Conservation (phyloP, 2,888 invertebrate genomes). For the Pyralis farinalis region DNA sequence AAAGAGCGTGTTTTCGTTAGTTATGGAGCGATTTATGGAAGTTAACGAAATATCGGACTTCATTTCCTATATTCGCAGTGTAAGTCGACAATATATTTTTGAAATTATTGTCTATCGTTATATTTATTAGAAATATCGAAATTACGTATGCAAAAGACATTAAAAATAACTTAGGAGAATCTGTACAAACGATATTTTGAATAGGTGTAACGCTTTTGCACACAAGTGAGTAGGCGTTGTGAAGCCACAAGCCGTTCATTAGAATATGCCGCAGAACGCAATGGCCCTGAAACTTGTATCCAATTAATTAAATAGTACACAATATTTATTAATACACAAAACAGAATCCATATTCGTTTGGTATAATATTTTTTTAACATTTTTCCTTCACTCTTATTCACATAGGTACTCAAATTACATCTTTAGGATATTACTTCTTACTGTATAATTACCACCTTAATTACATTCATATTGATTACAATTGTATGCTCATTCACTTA, state of each 20-base stretch:
- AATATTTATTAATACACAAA: too few species aligned
- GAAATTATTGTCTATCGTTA: not conserved
- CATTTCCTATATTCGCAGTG: constrained; percentile 89
- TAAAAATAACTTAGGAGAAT: not conserved
- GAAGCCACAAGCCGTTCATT: not conserved
- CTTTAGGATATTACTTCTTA: too few species aligned
- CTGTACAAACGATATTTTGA: not conserved
- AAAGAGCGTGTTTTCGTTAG: not conserved
- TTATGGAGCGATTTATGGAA: constrained; percentile 83
- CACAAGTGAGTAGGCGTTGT: not conserved
- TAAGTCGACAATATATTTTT: constrained; percentile 70
- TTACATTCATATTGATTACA: too few species aligned
- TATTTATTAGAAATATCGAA: not conserved
- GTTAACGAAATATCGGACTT: constrained; percentile 89
- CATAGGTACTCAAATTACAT: too few species aligned
- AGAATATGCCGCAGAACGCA: constrained; percentile 12
- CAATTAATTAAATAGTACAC: constrained; percentile 3
- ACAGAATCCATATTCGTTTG: too few species aligned
- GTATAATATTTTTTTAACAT: too few species aligned
- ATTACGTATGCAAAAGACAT: too few species aligned
- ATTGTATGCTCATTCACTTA: too few species aligned
- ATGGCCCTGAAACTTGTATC: constrained; percentile 19
- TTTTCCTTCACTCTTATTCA: too few species aligned
- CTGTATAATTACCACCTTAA: too few species aligned
- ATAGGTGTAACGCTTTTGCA: not conserved